phyloP scores from a whole-genome alignment of 1,140 invertebrate genomes.

The Anoplophora glabripennis region DNA sequence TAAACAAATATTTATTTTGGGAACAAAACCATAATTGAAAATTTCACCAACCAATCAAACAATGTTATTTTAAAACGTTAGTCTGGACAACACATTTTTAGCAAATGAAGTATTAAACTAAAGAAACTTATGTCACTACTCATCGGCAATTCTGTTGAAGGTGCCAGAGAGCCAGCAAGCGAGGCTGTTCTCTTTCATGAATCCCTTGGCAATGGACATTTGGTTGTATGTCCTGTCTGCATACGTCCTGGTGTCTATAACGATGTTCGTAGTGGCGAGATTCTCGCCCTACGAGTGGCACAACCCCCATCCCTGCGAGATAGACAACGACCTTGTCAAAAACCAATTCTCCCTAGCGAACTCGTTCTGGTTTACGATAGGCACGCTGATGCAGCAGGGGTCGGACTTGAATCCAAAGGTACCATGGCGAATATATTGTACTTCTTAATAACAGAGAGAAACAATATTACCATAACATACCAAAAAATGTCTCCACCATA shows the following conservation, averaged over 20 bases:
- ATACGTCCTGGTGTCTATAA: conserved; percentile 74
- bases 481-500: too few relatives aligned
- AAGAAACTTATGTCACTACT: neutral
- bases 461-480: too few relatives aligned
- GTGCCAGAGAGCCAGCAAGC: conserved; percentile 68
- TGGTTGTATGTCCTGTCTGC: conserved; percentile 78
- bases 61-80: too few relatives aligned
- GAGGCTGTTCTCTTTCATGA: conserved; percentile 82
- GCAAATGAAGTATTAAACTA: too few relatives aligned
- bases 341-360: conserved; percentile 71
- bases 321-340: conserved; percentile 57
- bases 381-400: conserved; percentile 81
- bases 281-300: conserved; percentile 82
- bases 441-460: too few relatives aligned
- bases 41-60: too few relatives aligned
- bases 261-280: conserved; percentile 78
- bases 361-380: conserved; percentile 79
- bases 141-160: conserved; percentile 32
- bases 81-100: too few relatives aligned
- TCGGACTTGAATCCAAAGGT: conserved; percentile 73
- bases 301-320: conserved; percentile 70
- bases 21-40: too few relatives aligned
- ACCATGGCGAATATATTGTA: conserved; percentile 22
- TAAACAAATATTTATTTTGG: too few relatives aligned
- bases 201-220: conserved; percentile 80